A percentile compares a stretch with the other conserved stretches of the same genome.
phyloP scores from a whole-genome alignment of 2,797 vertebrate species.

The Lateolabrax maculatus region DNA sequence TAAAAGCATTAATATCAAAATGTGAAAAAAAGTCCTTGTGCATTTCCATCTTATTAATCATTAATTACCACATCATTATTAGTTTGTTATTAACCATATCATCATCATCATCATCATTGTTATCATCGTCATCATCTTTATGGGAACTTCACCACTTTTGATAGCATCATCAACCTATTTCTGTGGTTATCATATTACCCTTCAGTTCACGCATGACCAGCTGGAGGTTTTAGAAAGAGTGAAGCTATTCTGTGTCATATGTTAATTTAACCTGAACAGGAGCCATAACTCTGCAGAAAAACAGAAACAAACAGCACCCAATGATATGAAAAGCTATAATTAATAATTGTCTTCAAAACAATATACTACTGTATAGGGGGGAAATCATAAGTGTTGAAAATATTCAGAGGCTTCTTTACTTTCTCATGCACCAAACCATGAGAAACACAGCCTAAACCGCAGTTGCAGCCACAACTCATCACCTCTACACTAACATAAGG shows the following conservation, averaged over 20 bases:
- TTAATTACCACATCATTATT: neutral
- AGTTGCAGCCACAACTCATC: neutral
- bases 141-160: slow-evolving; percentile 1
- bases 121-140: neutral
- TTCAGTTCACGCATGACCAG: neutral
- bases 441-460: slow-evolving; percentile 13
- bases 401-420: neutral
- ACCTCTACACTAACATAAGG: too few species aligned
- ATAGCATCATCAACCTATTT: neutral
- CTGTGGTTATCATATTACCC: neutral
- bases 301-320: neutral
- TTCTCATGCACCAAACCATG: neutral
- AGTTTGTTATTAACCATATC: neutral
- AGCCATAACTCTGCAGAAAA: slow-evolving; percentile 2
- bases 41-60: slow-evolving; percentile 18
- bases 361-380: neutral
- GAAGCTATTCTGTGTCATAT: neutral
- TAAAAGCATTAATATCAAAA: slow-evolving; percentile 5
- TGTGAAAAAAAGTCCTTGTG: neutral
- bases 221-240: neutral
- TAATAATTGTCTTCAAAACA: neutral
- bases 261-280: neutral
- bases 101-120: too few species aligned
- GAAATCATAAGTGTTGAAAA: neutral
- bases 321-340: neutral